These are phyloP conservation scores for Acanthisitta chloris DNA, from an alignment of 2,113 vertebrate genomes.

Conservation along the genomic window DNA sequence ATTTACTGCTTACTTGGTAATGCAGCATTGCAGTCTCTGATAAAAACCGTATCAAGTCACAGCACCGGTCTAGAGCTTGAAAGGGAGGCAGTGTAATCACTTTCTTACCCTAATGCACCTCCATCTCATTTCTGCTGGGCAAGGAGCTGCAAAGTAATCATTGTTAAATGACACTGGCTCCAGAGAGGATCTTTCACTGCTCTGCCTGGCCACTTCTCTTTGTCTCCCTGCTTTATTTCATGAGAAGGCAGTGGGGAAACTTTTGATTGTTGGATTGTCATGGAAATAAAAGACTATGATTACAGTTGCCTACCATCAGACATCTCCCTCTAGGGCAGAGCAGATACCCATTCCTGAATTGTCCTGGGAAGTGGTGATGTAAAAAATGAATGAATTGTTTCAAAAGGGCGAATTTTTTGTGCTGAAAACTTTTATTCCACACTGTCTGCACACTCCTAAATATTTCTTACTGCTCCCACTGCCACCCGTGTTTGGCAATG, in stretches of 20 bases:
- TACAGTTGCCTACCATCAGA: background rate
- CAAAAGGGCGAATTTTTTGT: background rate
- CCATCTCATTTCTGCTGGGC: slow-evolving; percentile 66
- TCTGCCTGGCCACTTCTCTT: slow-evolving; percentile 53
- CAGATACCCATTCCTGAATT: background rate
- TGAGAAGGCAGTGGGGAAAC: slow-evolving; percentile 14
- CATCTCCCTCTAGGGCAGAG: background rate
- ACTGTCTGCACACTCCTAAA: background rate
- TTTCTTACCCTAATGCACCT: slow-evolving; percentile 74
- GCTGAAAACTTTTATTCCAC: background rate
- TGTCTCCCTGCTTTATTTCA: slow-evolving; percentile 45
- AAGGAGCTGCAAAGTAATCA: slow-evolving; percentile 65
- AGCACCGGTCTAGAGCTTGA: slow-evolving; percentile 78
- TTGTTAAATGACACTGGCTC: slow-evolving; percentile 58
- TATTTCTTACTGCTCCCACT: background rate
- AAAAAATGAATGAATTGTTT: too few species aligned
- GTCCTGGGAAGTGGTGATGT: background rate
- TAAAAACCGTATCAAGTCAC: slow-evolving; percentile 88
- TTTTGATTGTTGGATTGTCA: slow-evolving; percentile 47
- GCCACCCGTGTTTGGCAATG: background rate
- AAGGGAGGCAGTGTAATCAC: slow-evolving; percentile 82
- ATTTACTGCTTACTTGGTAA: slow-evolving; percentile 91
- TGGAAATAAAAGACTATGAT: slow-evolving; percentile 43
- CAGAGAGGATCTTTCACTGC: slow-evolving; percentile 38
- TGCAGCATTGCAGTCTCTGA: slow-evolving; percentile 87